Percentiles rank a stretch among this genome's conserved stretches.
Conservation (phyloP, 2,797 vertebrate species). For the Erethizon dorsatum region DNA sequence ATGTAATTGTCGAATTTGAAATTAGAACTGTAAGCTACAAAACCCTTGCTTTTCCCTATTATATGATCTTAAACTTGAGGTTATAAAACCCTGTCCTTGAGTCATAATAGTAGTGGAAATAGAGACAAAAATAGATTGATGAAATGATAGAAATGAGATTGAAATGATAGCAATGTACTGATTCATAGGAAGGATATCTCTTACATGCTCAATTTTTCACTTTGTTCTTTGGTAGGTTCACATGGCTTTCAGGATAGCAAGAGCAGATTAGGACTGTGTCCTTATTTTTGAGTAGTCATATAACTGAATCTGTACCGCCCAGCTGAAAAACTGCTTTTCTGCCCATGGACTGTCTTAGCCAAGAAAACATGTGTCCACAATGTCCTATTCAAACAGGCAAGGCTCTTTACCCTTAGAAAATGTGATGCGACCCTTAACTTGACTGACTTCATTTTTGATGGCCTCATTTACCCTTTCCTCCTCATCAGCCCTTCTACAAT, state of each 20-base stretch:
- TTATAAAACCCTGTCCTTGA: neutral
- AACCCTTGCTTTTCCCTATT: neutral
- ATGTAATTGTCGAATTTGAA: neutral
- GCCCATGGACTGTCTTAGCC: neutral
- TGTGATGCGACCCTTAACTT: neutral
- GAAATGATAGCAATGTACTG: neutral
- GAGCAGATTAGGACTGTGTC: neutral
- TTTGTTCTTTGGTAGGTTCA: neutral
- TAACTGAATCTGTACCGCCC: neutral
- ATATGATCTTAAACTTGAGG: neutral
- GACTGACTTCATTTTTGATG: neutral
- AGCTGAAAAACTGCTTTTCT: slow-evolving; percentile 21
- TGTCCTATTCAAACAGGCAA: neutral
- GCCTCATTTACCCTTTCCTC: slow-evolving; percentile 23
- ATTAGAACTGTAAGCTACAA: neutral
- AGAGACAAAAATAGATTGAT: neutral
- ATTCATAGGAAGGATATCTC: neutral
- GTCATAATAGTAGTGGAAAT: neutral
- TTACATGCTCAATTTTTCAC: neutral
- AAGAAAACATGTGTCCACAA: neutral
- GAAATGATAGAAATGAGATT: neutral
- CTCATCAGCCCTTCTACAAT: neutral
- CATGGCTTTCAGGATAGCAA: neutral
- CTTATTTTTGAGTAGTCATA: neutral
- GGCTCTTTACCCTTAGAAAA: neutral